Evolutionary conservation across 2,888 invertebrate genomes (phyloP), one percentile per base, ranked within the genome.

Genomic region (Branchellion lobata): DNA sequence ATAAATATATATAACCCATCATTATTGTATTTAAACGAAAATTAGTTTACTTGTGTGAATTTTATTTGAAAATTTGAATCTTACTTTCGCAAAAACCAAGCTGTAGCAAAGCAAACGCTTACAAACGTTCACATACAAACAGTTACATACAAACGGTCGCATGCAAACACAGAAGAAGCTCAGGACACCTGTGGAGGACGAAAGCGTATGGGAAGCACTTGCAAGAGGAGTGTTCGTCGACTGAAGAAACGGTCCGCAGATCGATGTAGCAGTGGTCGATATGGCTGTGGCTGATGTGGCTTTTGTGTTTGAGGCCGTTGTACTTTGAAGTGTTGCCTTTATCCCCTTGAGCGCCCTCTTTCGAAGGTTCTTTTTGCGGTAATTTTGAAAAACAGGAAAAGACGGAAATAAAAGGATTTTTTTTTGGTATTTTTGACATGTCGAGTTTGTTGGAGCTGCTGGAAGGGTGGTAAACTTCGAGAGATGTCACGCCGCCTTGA

Each of bases 391-490:
- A 0, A n/a, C 31, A 51, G 53, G 11, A 27, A 40, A 53, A 2
- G 51, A 53, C 47, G 11, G 47, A 51, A 29, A 75, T 29, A 11
- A 31, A 53, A n/a, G 18, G n/a, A 47, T n/a, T 34, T 1, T 34
- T 72, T 72, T 72, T 36, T 18, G 34, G 72, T 27, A 40, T 51
- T 24, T 14, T 53, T 1, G 21, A 27, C 18, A 53, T 21, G 5
- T 3, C 3, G 3, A 5, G 3, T 57, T 5, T 3, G 14, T 3
- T 14, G n/a, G 61, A 57, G 21, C 5, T 24, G 61, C 5, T 24
- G 21, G 61, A n/a, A 27, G 53, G 51, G 18, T 40, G 53, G 74
- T 65, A 57, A n/a, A 81, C 74, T 24, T 81, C 81, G 11, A 81
- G 80, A 18, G 75, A 27, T 3, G 81, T 73, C 33, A 72, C 81